Base-by-base conservation (phyloP, 2,113 vertebrate species). In the Sorex fumeus region DNA sequence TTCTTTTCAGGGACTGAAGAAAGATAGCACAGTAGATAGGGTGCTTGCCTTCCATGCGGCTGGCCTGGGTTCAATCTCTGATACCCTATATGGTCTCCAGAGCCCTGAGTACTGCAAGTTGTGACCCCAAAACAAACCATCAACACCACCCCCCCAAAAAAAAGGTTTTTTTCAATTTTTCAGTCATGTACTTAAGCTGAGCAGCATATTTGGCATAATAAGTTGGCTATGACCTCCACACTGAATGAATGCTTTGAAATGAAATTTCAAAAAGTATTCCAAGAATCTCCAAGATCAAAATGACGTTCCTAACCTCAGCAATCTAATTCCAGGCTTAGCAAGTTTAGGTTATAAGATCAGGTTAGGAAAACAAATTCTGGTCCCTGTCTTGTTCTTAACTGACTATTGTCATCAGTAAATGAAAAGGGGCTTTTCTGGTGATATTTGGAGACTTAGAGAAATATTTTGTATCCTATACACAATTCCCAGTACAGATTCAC, bases 271-370 rank as follows among this genome's bases (percentile, higher is more conserved):
- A 71, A 79, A n/a, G 30, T 66, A 62, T 57, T 36, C 32, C 72
- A 30, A 88, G 79, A 77, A 88, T 81, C 36, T 77, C 57, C 53
- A 47, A 71, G 47, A n/a, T 74, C 93, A 6, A 93, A 81, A 82
- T 90, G n/a, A 10, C 34, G 40, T 66, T 88, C n/a, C 34, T 40
- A 67, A n/a, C 32, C 28, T 9, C 9, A 32, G 45, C 69, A 77
- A 6, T 87, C 53, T 27, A 77, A 4, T 19, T 43, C 66, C 70
- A 88, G 64, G 12, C 28, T 47, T 30, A 69, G 18, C 43, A 36
- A 81, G 45, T 12, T 36, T 30, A 84, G 16, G 10, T n/a, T 21
- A 60, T 19, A 60, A 60, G 21, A 57, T 57, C 47, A 1, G 47
- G 43, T 1, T 21, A 76, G 47, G 19, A 71, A 90, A 45, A 30